Evolutionary conservation across 2,113 vertebrate genomes (phyloP).

Genomic region (Bucco capensis): DNA sequence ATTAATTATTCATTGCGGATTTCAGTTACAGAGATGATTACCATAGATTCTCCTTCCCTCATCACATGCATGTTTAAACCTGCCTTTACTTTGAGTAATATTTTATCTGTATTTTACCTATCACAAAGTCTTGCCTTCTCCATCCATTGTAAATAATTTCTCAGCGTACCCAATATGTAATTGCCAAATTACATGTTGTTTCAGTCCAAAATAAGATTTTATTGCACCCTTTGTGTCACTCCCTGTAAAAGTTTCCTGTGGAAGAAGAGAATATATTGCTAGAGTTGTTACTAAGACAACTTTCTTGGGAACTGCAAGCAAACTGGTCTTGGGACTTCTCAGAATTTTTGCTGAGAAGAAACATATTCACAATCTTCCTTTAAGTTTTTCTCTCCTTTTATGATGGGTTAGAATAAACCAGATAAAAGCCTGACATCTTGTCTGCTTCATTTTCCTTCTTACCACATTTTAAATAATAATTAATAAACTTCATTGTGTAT

Average conservation of each 20-base stretch:
- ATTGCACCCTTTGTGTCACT: not conserved
- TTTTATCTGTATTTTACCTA: conserved; percentile 15
- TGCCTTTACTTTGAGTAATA: not conserved
- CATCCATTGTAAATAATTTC: not conserved
- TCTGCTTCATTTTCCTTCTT: not conserved
- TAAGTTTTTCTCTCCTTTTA: not conserved
- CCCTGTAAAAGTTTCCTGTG: not conserved
- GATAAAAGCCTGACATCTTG: not conserved
- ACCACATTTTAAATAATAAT: not conserved
- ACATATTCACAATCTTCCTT: not conserved
- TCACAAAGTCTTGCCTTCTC: not conserved
- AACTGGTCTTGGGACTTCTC: not conserved
- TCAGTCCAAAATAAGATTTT: not conserved
- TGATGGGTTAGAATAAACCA: not conserved
- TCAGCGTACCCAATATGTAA: not conserved
- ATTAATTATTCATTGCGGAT: conserved; percentile 13
- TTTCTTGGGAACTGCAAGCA: not conserved
- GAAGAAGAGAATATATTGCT: not conserved
- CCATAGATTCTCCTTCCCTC: not conserved
- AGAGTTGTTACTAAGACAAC: not conserved
- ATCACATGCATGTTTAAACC: not conserved
- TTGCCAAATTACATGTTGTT: not conserved
- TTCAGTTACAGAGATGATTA: conserved; percentile 23
- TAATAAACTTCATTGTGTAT: not conserved
- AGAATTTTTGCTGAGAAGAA: not conserved